Evolutionary conservation across 2,113 vertebrate genomes (phyloP).

Genomic region (Hemichromis elongatus): DNA sequence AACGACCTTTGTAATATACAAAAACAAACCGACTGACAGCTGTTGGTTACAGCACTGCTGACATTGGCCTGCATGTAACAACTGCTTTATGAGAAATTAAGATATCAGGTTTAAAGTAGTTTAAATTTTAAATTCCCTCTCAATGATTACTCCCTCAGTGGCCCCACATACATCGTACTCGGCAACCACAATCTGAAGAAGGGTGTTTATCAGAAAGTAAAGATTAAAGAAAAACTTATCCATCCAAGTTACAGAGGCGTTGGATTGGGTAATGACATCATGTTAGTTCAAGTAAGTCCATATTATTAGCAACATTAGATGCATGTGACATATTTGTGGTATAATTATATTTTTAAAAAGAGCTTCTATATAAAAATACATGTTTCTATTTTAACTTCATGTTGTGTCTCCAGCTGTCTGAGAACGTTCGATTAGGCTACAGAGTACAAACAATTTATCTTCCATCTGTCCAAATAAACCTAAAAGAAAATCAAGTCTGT

Average conservation of each 20-base stretch:
- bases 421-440: no score
- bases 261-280: no score
- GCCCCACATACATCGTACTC: not conserved
- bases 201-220: not conserved
- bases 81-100: not conserved
- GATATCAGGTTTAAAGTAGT: rapidly evolving
- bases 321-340: no score
- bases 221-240: not conserved
- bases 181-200: not conserved
- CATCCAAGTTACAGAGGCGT: not conserved
- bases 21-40: not conserved
- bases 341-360: no score
- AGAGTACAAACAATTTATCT: no score
- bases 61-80: not conserved
- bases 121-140: not conserved
- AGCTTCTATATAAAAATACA: no score
- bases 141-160: rapidly evolving
- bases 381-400: no score
- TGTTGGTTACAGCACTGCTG: not conserved
- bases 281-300: no score
- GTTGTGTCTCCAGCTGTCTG: no score
- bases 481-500: no score
- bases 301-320: no score
- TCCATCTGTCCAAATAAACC: no score
- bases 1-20: not conserved